These are phyloP conservation scores for Axea sp. DNA, from an alignment of 2,888 invertebrate genomes.

Conservation along the genomic window DNA sequence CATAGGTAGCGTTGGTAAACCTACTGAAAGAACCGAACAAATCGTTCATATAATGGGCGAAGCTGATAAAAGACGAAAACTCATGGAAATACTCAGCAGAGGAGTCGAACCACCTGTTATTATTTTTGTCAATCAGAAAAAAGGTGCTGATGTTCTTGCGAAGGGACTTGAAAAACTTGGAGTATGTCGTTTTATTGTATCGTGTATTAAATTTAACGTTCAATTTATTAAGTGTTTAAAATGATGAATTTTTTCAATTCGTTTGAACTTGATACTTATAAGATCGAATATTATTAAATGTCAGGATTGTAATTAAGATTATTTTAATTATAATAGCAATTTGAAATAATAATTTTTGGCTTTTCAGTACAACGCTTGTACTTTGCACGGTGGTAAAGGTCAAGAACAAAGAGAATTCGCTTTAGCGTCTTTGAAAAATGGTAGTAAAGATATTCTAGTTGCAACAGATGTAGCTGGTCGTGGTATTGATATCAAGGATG, in stretches of 20 bases:
- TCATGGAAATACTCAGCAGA: constrained; percentile 93
- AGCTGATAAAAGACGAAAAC: constrained; percentile 96
- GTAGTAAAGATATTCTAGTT: constrained; percentile 98
- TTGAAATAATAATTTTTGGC: background rate
- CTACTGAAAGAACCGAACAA: constrained; percentile 98
- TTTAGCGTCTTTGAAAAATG: constrained; percentile 95
- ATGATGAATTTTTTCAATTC: no score
- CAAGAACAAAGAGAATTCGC: constrained; percentile 99
- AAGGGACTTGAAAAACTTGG: constrained; percentile 98
- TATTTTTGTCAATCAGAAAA: constrained; percentile 99
- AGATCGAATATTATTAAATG: no score
- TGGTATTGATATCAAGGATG: constrained; percentile 99
- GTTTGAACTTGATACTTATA: no score
- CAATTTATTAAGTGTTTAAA: no score
- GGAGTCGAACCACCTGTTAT: constrained; percentile 98
- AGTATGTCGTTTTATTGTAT: no score
- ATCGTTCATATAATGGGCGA: constrained; percentile 97
- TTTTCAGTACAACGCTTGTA: constrained; percentile 92
- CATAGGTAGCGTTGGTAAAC: constrained; percentile 97
- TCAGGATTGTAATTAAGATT: no score
- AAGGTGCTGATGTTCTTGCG: constrained; percentile 98
- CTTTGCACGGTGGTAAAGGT: constrained; percentile 99
- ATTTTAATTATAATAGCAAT: no score
- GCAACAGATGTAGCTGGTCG: constrained; percentile 99
- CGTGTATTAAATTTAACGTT: no score